phyloP scores from a whole-genome alignment of 92 coral and sea anemone species.

The Palythoa grandis region DNA sequence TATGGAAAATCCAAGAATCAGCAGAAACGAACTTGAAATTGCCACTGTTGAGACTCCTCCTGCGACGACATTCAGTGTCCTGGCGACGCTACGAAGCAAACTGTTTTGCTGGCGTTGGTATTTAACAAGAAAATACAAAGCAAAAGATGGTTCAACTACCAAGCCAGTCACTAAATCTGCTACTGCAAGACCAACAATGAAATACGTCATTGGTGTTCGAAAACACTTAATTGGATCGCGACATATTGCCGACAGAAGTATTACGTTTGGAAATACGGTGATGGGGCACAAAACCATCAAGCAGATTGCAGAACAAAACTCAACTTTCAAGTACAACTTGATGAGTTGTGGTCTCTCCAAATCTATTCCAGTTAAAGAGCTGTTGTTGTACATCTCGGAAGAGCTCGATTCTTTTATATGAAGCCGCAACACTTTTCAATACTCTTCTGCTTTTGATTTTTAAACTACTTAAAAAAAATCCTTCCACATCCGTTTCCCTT shows the following conservation, averaged over 20 bases:
- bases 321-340: constrained; percentile 42
- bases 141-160: constrained; percentile 79
- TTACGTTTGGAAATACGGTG: constrained; percentile 69
- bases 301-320: constrained; percentile 57
- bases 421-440: background rate
- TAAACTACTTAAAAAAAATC: background rate
- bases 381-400: constrained; percentile 19
- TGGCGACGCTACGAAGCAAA: constrained; percentile 36
- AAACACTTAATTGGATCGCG: constrained; percentile 73
- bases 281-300: constrained; percentile 68
- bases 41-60: constrained; percentile 67
- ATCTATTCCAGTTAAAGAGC: background rate
- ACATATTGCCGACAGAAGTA: constrained; percentile 69
- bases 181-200: constrained; percentile 71
- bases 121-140: constrained; percentile 44
- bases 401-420: too few species aligned
- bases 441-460: background rate
- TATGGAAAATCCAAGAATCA: constrained; percentile 71
- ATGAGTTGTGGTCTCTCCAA: background rate
- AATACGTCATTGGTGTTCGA: constrained; percentile 68
- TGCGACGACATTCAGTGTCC: constrained; percentile 52
- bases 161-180: constrained; percentile 80
- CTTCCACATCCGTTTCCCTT: background rate
- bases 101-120: constrained; percentile 9
- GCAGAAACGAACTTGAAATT: constrained; percentile 71